Evolutionary conservation across 2,113 vertebrate genomes (phyloP).

Genomic region (Columba janthina): DNA sequence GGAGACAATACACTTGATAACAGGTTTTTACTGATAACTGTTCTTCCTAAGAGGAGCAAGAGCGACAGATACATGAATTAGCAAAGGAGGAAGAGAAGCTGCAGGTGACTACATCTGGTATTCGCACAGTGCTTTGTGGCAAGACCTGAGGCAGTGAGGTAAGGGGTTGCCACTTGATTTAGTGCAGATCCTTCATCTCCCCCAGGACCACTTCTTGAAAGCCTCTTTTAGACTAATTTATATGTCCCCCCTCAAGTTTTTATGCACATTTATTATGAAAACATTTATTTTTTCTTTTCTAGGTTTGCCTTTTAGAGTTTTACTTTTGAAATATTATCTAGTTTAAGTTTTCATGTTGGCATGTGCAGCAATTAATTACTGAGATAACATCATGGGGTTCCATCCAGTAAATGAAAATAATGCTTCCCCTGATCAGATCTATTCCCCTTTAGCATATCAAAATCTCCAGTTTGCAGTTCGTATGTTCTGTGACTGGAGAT

Average conservation of each 20-base stretch:
- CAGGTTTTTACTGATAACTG: not conserved
- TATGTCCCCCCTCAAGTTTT: not conserved
- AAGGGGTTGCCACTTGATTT: not conserved
- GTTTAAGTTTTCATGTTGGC: not conserved
- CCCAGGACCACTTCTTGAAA: not conserved
- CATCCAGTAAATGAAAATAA: not conserved
- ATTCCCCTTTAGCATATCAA: not conserved
- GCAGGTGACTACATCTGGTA: not conserved
- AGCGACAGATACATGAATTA: not conserved
- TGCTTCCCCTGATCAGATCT: not conserved
- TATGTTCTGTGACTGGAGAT: not conserved
- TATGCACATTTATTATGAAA: not conserved
- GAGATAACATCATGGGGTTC: not conserved
- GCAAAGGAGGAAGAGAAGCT: not conserved
- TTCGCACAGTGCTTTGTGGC: not conserved
- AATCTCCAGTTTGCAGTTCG: not conserved
- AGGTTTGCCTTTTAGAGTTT: not conserved
- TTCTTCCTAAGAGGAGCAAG: not conserved
- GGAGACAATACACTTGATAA: not conserved
- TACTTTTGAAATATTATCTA: not conserved
- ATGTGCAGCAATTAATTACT: not conserved
- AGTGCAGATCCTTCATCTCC: not conserved
- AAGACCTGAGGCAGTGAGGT: not conserved
- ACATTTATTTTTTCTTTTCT: not conserved
- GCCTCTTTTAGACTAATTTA: not conserved